Evolutionary conservation across 2,797 vertebrate genomes (phyloP), one percentile per base, ranked within the genome.

Genomic region (Crocodylus rhombifer): DNA sequence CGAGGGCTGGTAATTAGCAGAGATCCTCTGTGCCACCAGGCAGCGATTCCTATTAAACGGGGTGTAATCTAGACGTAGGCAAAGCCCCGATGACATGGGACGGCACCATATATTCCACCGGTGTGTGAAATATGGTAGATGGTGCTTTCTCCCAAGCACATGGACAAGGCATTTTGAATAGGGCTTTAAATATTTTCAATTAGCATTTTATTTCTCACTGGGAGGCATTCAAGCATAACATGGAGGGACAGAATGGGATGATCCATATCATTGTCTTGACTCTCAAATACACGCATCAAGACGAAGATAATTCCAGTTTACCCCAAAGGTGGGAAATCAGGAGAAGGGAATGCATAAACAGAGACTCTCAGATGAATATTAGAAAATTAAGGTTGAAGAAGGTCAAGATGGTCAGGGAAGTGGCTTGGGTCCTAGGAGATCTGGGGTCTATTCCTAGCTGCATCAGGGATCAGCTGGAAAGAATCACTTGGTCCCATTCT

Each of bases 121-220:
- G 55, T 42, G 7, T 73, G 61, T 90, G 82, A 94, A 95, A 96
- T 88, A 86, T 2, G 77, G 11, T 2, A 28, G 86, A 0, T 5
- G 57, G 17, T 89, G 78, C 0, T 62, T 55, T 51, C 57, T 63
- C 4, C 15, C 55, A 30, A 84, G 64, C 33, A 91, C 89, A 42
- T 61, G 16, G 23, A 26, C 76, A 88, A 81, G 58, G 55, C 82
- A 30, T 11, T 79, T 77, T 88, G 84, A 94, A 88, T 56, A 79
- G 28, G 51, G 62, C 74, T 95, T 90, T 86, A 94, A 95, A 94
- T 95, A 89, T 89, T 65, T 89, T 94, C 90, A 93, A 92, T 91
- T 82, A 69, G 26, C 14, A 3, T 69, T 83, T 84, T 60, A 21
- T 82, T 88, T 87, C 83, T 77, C 63, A 33, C 28, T 23, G 21